A percentile compares a stretch with the other conserved stretches of the same genome.
These are phyloP conservation scores for Ophioninae sp. DNA, from an alignment of 2,888 invertebrate genomes.

Conservation along the genomic window DNA sequence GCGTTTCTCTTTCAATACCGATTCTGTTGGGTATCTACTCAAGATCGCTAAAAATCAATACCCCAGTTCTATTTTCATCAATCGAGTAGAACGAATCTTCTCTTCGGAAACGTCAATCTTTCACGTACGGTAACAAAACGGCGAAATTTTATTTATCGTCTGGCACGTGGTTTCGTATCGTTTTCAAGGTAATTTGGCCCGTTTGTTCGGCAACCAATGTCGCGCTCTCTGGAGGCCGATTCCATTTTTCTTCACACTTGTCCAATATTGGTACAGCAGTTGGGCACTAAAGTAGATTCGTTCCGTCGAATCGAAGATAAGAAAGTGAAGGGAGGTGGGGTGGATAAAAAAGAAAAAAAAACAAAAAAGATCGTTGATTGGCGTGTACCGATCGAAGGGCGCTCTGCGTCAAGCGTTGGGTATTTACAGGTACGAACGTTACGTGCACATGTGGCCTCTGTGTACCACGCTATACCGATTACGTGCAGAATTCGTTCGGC, in stretches of 20 bases:
- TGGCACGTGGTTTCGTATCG: no score
- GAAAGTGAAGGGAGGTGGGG: no score
- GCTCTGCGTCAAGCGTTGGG: slow-evolving; percentile 14
- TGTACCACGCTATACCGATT: slow-evolving; percentile 59
- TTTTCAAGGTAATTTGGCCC: not conserved
- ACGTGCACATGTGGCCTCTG: slow-evolving; percentile 22
- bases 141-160: no score
- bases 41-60: no score
- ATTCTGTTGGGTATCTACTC: no score
- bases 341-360: not conserved
- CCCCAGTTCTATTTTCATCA: no score
- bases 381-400: slow-evolving; percentile 31
- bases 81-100: no score
- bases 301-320: slow-evolving; percentile 4
- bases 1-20: no score
- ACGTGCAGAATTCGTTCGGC: slow-evolving; percentile 59
- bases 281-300: no score
- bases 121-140: no score
- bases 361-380: slow-evolving; percentile 17
- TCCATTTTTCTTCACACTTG: not conserved
- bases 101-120: no score
- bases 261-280: not conserved
- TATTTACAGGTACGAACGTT: slow-evolving; percentile 40
- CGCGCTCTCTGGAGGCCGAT: not conserved
- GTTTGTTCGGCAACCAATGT: not conserved